Base-by-base conservation (phyloP, 92 coral and sea anemone species). In the Desmophyllum pertusum region DNA sequence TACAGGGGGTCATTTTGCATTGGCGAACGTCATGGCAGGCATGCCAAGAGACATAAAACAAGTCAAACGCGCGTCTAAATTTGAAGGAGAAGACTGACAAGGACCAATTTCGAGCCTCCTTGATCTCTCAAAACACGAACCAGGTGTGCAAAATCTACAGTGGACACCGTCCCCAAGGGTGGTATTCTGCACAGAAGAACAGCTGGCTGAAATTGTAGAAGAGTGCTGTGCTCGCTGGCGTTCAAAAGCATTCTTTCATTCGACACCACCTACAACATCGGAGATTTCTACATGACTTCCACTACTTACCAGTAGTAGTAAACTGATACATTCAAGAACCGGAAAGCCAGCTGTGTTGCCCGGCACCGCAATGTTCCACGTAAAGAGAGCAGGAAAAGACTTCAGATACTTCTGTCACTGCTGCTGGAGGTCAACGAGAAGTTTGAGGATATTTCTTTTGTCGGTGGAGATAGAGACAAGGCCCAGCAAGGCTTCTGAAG, bases 381-480 rank as follows among this genome's bases (percentile, higher is more conserved):
- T 79, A 38, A 38, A 78, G 2, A 81, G 69, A 66, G 1, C 85
- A 10, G 67, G 66, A 7, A 81, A 48, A 64, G 85, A 81, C 43
- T 81, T 11, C 73, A 18, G 62, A 41, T 88, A 88, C 76, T 88
- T 91, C 70, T 65, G 45, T 10, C 83, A 91, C 76, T 92, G 1
- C 88, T 91, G 40, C 76, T 91, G 23, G 94, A 87, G 77, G 57
- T 45, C 62, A 80, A 84, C 62, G 31, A 69, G 23, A 64, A 59
- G 8, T 69, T 90, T 8, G 90, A 90, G 68, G 21, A 74, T 27
- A 46, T 86, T 45, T n/a, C 37, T 27, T 89, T 73, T 71, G 80
- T 85, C 5, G 93, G 93, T 15, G 90, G 90, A 18, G 90, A 89
- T 68, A 72, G 93, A 51, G 93, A 80, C 23, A 89, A 89, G 51